Evolutionary conservation across 1,140 invertebrate species (phyloP), one percentile per base, ranked within the genome.

Genomic region (fruit fly (Drosophila melanogaster)): DNA sequence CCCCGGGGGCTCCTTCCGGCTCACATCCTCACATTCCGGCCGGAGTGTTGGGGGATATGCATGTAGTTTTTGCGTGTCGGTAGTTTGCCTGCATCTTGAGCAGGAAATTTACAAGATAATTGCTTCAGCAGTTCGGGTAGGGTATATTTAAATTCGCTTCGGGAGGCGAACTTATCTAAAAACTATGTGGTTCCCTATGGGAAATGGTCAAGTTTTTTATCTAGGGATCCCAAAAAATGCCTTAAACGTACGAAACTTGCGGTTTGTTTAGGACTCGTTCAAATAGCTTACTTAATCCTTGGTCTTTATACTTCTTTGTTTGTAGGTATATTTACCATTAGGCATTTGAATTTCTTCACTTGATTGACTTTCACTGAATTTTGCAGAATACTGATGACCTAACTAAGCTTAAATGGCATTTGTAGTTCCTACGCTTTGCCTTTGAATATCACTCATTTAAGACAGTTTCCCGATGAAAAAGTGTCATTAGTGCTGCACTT

Each of bases 81-180:
- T 30, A 30, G 37, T n/a, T 44, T 30, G 47, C 22, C 35, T 55
- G 61, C 66, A 56, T 66, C 61, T 69, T 54, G 33, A 54, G 33
- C 43, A 38, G 49, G 19, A 67, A 69, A 72, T 77, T 65, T 72
- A 59, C 66, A 77, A 58, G 17, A 57, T 77, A 77, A 78, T 59
- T 64, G 69, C 69, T 46, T 55, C n/a, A 12, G 8, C 43, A 46
- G 19, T 37, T n/a, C 38, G 24, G 37, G 15, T 6, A 5, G 62
- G 11, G 11, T n/a, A 19, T 65, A 33, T 65, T 69, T 53, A 67
- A 54, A 67, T 15, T 54, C 40, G 17, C 17, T 30, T 10, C 37
- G 62, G 62, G 47, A 53, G 41, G 51, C 33, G 26, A 37, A 43
- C 30, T 53, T 53, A 67, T 65, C 35, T 35, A 12, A 14, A 61